Conservation (phyloP, 2,797 vertebrate species). For the Pseudomugil tenellus region DNA sequence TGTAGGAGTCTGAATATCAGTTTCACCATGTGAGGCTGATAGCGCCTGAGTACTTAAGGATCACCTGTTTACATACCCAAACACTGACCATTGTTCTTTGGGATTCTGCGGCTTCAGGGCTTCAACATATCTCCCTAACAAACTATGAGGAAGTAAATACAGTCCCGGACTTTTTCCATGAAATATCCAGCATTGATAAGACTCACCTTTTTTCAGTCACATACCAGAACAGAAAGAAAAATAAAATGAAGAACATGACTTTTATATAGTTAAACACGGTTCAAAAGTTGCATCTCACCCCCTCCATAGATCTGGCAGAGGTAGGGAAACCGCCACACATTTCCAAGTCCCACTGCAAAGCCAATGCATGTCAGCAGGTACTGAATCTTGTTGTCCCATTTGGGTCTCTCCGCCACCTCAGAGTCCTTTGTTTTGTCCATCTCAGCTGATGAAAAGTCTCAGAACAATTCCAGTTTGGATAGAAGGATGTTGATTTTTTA, state of each 20-base stretch:
- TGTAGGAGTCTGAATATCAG: constrained; percentile 3
- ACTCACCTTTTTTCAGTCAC: not conserved
- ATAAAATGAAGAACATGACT: not conserved
- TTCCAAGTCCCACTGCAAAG: constrained; percentile 92
- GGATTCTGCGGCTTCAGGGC: not conserved
- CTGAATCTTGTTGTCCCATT: constrained; percentile 88
- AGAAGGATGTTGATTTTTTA: not conserved
- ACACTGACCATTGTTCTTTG: constrained; percentile 5
- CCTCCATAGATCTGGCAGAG: constrained; percentile 92
- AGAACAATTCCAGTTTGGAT: constrained; percentile 1
- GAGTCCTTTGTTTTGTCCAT: constrained; percentile 53
- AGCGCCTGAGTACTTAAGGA: not conserved
- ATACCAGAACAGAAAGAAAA: not conserved
- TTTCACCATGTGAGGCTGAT: constrained; percentile 30
- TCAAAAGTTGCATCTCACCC: constrained; percentile 79
- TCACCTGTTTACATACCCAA: constrained; percentile 29
- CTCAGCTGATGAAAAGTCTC: constrained; percentile 8
- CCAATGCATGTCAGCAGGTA: constrained; percentile 90
- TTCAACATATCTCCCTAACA: not conserved
- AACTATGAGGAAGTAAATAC: constrained; percentile 51
- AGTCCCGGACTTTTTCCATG: not conserved
- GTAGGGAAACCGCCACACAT: constrained; percentile 94
- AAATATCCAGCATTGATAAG: constrained; percentile 19
- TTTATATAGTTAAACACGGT: not conserved
- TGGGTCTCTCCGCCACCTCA: constrained; percentile 58